Conservation (phyloP, 2,797 vertebrate species). For the Hippopotamyrus pictus region DNA sequence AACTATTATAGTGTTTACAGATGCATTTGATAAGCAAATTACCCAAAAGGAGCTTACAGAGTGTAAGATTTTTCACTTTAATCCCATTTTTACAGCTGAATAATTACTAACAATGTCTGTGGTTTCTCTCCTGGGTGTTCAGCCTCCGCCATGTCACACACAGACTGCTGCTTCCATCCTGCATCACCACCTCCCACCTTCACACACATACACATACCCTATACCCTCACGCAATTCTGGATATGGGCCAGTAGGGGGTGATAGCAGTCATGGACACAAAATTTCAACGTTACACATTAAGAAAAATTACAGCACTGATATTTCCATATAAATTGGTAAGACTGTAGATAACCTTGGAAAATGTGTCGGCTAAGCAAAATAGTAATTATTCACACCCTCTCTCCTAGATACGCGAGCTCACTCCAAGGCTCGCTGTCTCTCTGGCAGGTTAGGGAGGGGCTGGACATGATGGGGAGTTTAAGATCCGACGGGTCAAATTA, state of each 20-base stretch:
- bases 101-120: background rate
- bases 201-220: background rate
- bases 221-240: background rate
- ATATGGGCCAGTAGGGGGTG: background rate
- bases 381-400: background rate
- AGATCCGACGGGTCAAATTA: background rate
- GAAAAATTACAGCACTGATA: background rate
- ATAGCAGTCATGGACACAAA: background rate
- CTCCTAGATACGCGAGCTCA: background rate
- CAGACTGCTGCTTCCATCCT: conserved; percentile 21
- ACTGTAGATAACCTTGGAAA: background rate
- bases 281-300: background rate
- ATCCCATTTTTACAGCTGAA: conserved; percentile 9
- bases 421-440: background rate
- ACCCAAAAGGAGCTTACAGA: conserved; percentile 3
- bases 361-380: background rate
- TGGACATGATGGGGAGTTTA: background rate
- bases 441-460: background rate
- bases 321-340: background rate
- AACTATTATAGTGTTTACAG: conserved; percentile 4
- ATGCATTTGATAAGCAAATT: conserved; percentile 10
- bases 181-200: conserved; percentile 19
- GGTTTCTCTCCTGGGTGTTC: background rate
- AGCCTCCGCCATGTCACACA: background rate
- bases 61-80: conserved; percentile 9